Evolutionary conservation across 2,797 vertebrate species (phyloP).

Genomic region (Petrocephalus schoutedeni): DNA sequence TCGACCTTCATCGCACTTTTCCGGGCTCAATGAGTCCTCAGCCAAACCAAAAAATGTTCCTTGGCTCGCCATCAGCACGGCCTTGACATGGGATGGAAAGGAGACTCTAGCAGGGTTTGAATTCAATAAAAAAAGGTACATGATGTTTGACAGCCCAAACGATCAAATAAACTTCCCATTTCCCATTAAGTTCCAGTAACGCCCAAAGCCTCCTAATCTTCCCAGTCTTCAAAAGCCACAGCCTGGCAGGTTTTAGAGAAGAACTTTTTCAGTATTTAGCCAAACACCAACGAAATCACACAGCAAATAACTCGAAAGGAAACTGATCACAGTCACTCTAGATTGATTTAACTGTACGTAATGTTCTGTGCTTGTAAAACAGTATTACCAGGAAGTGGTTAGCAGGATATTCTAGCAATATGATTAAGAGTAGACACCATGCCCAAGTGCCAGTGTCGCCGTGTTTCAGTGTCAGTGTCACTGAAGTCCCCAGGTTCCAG

Average conservation of each 20-base stretch:
- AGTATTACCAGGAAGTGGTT: background rate
- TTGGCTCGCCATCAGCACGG: background rate
- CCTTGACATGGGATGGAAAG: background rate
- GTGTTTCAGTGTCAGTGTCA: background rate
- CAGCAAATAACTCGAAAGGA: background rate
- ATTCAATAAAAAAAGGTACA: background rate
- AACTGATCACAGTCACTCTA: background rate
- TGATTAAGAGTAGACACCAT: background rate
- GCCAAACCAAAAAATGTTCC: conserved; percentile 1
- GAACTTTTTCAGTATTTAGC: background rate
- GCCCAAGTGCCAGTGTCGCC: background rate
- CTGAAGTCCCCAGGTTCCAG: background rate
- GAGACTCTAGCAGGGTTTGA: background rate
- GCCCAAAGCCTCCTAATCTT: background rate
- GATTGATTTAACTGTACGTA: background rate
- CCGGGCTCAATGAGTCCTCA: background rate
- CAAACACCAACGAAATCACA: background rate
- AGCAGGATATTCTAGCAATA: background rate
- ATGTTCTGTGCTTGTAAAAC: background rate
- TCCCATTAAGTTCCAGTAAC: background rate
- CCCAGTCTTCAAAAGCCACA: background rate
- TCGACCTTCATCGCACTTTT: background rate
- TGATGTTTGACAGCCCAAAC: background rate
- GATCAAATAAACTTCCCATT: background rate
- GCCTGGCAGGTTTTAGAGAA: background rate